These are phyloP conservation scores for Picathartes gymnocephalus DNA, from an alignment of 2,113 vertebrate species.

Conservation along the genomic window DNA sequence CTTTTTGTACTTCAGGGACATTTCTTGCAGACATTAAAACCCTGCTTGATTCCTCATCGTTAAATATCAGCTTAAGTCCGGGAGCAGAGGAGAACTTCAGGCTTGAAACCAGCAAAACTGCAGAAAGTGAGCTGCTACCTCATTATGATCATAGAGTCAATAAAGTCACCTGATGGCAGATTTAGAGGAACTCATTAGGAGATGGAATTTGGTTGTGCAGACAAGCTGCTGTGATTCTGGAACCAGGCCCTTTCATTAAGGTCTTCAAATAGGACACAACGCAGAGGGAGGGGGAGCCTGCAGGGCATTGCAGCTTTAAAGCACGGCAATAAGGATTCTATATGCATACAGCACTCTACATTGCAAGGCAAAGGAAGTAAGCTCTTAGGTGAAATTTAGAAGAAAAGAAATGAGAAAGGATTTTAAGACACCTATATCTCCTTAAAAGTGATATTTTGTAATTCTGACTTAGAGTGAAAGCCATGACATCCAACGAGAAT, in stretches of 20 bases:
- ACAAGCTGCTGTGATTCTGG: constrained; percentile 61
- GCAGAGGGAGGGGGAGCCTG: constrained; percentile 27
- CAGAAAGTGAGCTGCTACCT: constrained; percentile 67
- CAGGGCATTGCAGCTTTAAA: constrained; percentile 30
- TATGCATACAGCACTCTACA: not conserved
- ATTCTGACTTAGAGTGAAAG: constrained; percentile 1
- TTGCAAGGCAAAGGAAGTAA: not conserved
- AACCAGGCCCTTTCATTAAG: constrained; percentile 66
- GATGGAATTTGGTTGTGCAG: constrained; percentile 61
- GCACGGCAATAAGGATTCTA: not conserved
- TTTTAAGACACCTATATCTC: not conserved
- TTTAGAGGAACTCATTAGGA: constrained; percentile 78
- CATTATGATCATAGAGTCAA: constrained; percentile 76
- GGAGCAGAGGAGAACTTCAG: not conserved
- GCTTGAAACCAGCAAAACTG: constrained; percentile 34
- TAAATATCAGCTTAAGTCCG: constrained; percentile 54
- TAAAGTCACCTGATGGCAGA: constrained; percentile 78
- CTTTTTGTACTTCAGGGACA: constrained; percentile 17
- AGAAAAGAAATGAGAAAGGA: constrained; percentile 8
- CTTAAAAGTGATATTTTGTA: constrained; percentile 15
- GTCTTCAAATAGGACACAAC: constrained; percentile 66
- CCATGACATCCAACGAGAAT: not conserved
- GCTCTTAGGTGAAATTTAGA: not conserved
- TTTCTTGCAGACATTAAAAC: constrained; percentile 61
- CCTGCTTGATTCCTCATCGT: constrained; percentile 56